Conservation (phyloP, 1,140 invertebrate genomes). For the Drosophila rhopaloa region DNA sequence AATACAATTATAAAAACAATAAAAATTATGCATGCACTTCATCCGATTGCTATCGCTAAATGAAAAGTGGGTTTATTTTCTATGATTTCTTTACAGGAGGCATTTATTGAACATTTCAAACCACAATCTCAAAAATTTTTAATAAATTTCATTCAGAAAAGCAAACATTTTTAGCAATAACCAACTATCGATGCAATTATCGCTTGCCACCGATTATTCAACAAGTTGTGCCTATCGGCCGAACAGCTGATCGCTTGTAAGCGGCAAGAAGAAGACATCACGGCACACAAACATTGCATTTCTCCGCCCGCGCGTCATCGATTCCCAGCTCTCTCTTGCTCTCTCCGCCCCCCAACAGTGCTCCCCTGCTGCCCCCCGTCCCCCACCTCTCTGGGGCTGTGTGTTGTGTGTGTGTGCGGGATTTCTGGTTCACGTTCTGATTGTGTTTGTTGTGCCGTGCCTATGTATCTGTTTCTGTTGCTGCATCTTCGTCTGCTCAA, state of each 20-base stretch:
- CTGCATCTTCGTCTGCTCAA: conserved; percentile 36
- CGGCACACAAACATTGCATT: conserved; percentile 60
- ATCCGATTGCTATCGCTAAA: not conserved
- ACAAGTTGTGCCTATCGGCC: conserved; percentile 47
- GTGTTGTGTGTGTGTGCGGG: conserved; percentile 11
- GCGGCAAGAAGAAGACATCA: conserved; percentile 53
- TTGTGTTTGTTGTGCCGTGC: conserved; percentile 24
- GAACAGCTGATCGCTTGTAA: conserved; percentile 36
- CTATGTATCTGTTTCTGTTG: conserved; percentile 29
- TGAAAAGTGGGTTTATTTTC: not conserved
- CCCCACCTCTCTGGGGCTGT: not conserved
- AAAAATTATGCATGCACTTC: too few species aligned
- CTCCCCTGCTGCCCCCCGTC: not conserved
- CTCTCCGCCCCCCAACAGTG: conserved; percentile 12
- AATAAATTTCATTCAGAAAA: conserved; percentile 2
- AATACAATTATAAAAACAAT: too few species aligned
- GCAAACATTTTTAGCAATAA: not conserved
- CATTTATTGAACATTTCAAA: not conserved
- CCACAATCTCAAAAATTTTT: too few species aligned
- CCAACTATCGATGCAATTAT: not conserved
- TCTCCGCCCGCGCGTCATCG: conserved; percentile 35
- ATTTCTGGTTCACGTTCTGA: conserved; percentile 41
- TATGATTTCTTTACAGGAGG: too few species aligned
- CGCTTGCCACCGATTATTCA: conserved; percentile 41
- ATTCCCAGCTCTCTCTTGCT: conserved; percentile 27